Percentiles rank a stretch among this genome's conserved stretches.
phyloP scores from a whole-genome alignment of 1,140 invertebrate genomes.

The Sitophilus oryzae region DNA sequence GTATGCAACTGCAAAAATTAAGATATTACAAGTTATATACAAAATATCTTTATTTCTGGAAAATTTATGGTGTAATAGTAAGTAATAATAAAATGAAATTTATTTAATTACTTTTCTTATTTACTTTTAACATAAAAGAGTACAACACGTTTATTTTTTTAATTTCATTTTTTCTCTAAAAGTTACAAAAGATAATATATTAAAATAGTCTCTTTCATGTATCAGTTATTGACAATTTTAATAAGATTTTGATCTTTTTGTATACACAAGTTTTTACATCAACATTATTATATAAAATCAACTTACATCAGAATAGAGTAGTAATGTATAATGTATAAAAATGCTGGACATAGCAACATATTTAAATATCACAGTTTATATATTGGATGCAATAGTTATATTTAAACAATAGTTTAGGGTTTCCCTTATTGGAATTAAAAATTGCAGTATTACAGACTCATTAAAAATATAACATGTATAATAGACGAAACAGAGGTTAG shows the following conservation, averaged over 20 bases:
- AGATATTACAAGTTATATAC: too few species aligned
- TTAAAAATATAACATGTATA: not conserved
- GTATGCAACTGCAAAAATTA: too few species aligned
- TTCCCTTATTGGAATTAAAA: not conserved
- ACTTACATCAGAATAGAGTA: conserved; percentile 6
- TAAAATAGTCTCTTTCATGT: not conserved
- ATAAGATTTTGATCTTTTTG: not conserved
- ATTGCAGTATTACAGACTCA: not conserved
- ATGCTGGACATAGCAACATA: conserved; percentile 10
- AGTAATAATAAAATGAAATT: not conserved
- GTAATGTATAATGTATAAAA: conserved; percentile 10
- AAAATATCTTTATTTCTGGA: too few species aligned
- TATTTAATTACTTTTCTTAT: too few species aligned
- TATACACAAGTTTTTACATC: conserved; percentile 13
- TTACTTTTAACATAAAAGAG: too few species aligned
- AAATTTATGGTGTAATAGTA: too few species aligned
- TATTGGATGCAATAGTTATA: conserved; percentile 10
- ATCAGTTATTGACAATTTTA: not conserved
- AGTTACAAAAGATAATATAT: not conserved
- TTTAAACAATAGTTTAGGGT: conserved; percentile 3
- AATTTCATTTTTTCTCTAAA: too few species aligned
- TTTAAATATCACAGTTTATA: conserved; percentile 16
- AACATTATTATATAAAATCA: conserved; percentile 5
- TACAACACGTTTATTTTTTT: too few species aligned
- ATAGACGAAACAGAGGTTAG: not conserved